A percentile compares a stretch with the other conserved stretches of the same genome.
phyloP scores from a whole-genome alignment of 35 echinoderm and acorn worm genomes.

The Ptychodera flava region DNA sequence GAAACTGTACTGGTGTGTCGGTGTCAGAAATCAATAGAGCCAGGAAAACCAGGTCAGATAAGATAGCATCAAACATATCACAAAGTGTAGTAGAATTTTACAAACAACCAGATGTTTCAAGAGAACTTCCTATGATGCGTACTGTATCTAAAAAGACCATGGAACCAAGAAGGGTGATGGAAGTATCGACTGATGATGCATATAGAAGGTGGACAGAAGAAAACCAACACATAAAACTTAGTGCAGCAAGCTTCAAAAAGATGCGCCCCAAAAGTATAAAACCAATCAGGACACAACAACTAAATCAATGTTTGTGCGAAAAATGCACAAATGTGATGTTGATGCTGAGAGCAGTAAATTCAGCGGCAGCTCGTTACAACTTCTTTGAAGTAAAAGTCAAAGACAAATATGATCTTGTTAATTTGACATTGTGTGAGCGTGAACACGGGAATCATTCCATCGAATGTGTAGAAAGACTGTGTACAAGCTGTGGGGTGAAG shows the following conservation, averaged over 20 bases:
- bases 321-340: constrained; percentile 20
- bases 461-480: constrained; percentile 4
- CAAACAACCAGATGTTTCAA: constrained; percentile 19
- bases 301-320: constrained; percentile 42
- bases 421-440: constrained; percentile 16
- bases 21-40: no score
- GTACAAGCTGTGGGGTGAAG: constrained; percentile 3
- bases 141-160: constrained; percentile 15
- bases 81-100: constrained; percentile 12
- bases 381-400: constrained; percentile 16
- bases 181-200: constrained; percentile 21
- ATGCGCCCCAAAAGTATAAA: constrained; percentile 22
- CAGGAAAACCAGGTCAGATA: neutral
- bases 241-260: constrained; percentile 16
- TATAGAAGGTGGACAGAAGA: constrained; percentile 34
- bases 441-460: neutral
- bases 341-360: constrained; percentile 18
- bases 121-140: constrained; percentile 34
- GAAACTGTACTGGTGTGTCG: no score
- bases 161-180: constrained; percentile 16
- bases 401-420: constrained; percentile 21
- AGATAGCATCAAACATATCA: neutral
- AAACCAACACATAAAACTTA: constrained; percentile 2
- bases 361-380: constrained; percentile 5
- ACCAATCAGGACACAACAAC: constrained; percentile 2